phyloP scores from a whole-genome alignment of 2,888 invertebrate genomes.

The Chrysotoxum bicinctum region DNA sequence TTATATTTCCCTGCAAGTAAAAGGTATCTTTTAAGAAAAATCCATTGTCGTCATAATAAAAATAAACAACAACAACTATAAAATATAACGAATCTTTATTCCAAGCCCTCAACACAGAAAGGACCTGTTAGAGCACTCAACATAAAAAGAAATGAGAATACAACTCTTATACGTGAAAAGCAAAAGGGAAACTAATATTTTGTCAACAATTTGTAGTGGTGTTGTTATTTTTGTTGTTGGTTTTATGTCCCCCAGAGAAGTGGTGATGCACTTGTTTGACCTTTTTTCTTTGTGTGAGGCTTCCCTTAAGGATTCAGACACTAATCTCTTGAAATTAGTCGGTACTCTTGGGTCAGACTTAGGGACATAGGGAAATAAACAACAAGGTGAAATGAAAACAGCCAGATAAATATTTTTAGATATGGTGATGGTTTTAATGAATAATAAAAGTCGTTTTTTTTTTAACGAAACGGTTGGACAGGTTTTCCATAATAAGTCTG shows the following conservation, averaged over 20 bases:
- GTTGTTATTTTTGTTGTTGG: slow-evolving; percentile 2
- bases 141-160: slow-evolving; percentile 48
- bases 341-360: slow-evolving; percentile 5
- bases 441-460: slow-evolving; percentile 50
- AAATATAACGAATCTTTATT: slow-evolving; percentile 1
- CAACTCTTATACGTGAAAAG: slow-evolving; percentile 40
- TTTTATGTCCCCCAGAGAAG: slow-evolving; percentile 1
- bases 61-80: background rate
- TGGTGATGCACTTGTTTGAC: slow-evolving; percentile 60
- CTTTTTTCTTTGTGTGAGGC: slow-evolving; percentile 29
- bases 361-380: slow-evolving; percentile 2
- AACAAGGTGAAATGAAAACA: background rate
- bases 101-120: slow-evolving; percentile 9
- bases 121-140: slow-evolving; percentile 51
- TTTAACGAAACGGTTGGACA: background rate
- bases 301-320: slow-evolving; percentile 46
- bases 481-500: background rate
- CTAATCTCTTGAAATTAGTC: slow-evolving; percentile 51
- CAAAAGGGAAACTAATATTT: slow-evolving; percentile 63
- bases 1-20: background rate
- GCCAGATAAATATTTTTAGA: slow-evolving; percentile 9
- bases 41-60: slow-evolving; percentile 32
- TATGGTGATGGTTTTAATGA: slow-evolving; percentile 60
- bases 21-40: slow-evolving; percentile 38
- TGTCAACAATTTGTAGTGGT: slow-evolving; percentile 70